Conservation (phyloP, 23 tunicate genomes). For the Oikopleura dioica region DNA sequence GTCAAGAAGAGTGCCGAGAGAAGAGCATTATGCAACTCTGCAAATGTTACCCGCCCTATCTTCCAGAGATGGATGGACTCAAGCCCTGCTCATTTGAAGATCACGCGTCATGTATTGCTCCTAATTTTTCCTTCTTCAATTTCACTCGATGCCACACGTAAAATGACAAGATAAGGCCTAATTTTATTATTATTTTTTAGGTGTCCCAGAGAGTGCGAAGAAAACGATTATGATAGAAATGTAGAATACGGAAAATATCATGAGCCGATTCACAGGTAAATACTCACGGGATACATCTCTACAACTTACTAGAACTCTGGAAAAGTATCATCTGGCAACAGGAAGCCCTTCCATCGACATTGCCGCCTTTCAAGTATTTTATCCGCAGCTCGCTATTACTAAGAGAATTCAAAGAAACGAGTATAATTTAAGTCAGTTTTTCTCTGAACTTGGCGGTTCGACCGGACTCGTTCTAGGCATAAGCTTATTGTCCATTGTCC, state of each 20-base stretch:
- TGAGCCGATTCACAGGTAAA: constrained; percentile 4
- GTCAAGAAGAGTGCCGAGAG: not conserved
- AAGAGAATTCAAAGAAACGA: not conserved
- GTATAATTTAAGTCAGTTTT: not conserved
- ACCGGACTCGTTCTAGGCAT: not conserved
- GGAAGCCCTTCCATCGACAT: constrained; percentile 8
- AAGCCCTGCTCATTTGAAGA: not conserved
- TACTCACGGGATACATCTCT: too few species aligned
- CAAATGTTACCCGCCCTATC: not conserved
- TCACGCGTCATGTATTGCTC: constrained; percentile 1
- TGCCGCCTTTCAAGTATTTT: constrained; percentile 7
- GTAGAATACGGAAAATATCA: constrained; percentile 12
- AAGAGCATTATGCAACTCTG: not conserved
- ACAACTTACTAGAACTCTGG: constrained; percentile 11
- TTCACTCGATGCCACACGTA: too few species aligned
- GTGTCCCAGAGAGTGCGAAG: not conserved
- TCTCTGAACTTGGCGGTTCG: constrained; percentile 7
- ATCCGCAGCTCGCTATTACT: not conserved
- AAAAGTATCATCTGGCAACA: not conserved
- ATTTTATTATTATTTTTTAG: too few species aligned
- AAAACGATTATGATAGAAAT: not conserved
- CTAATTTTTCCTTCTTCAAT: too few species aligned
- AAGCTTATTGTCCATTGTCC: not conserved
- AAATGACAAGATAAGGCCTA: too few species aligned
- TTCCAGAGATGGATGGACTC: not conserved